phyloP scores from a whole-genome alignment of 2,113 vertebrate species.

The Dicrurus megarhynchus region DNA sequence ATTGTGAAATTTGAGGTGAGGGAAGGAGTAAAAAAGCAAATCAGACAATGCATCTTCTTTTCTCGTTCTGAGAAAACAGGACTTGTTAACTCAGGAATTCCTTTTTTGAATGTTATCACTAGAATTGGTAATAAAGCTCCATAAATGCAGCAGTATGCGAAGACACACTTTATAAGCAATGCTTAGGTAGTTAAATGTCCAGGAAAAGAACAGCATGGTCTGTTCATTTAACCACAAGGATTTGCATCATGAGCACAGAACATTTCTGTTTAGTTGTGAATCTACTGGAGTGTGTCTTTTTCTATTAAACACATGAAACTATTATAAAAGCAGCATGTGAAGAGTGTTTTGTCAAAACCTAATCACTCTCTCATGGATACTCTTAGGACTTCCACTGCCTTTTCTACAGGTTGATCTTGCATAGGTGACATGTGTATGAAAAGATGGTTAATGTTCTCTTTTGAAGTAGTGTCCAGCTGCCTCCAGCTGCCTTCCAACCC shows the following conservation, averaged over 20 bases:
- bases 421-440: neutral
- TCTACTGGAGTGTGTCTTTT: neutral
- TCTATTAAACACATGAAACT: neutral
- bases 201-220: neutral
- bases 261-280: neutral
- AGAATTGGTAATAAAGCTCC: neutral
- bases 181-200: neutral
- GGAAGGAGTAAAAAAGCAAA: neutral
- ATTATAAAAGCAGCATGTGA: neutral
- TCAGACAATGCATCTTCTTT: neutral
- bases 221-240: neutral
- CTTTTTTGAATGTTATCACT: neutral
- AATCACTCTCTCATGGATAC: neutral
- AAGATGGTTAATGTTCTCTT: neutral
- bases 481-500: neutral
- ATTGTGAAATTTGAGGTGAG: neutral
- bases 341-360: neutral
- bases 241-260: neutral
- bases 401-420: neutral
- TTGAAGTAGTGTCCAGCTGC: neutral
- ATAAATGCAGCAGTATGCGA: neutral
- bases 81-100: neutral
- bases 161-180: neutral
- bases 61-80: neutral
- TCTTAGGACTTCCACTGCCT: neutral